These are phyloP conservation scores for Drosophila watanabei DNA, from an alignment of 1,140 invertebrate species.

Conservation along the genomic window DNA sequence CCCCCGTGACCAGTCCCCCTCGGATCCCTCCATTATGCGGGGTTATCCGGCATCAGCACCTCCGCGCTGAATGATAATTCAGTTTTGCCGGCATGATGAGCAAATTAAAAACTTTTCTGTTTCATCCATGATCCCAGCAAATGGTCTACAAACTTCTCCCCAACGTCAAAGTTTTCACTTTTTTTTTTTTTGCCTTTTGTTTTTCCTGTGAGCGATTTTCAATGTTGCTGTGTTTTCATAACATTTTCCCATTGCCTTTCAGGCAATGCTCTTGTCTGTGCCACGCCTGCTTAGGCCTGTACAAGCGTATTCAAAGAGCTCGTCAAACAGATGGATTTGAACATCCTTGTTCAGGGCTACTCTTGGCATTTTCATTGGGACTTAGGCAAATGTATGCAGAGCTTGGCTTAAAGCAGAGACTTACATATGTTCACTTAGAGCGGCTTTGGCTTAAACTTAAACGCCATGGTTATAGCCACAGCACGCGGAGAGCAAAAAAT, in stretches of 20 bases:
- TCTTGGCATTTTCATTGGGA: slow-evolving; percentile 14
- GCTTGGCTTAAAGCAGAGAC: background rate
- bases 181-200: slow-evolving; percentile 10
- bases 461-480: background rate
- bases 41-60: slow-evolving; percentile 41
- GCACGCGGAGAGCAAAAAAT: background rate
- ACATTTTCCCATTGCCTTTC: slow-evolving; percentile 12
- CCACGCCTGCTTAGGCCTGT: slow-evolving; percentile 4
- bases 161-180: slow-evolving; percentile 38
- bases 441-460: slow-evolving; percentile 6
- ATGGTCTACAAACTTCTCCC: slow-evolving; percentile 52
- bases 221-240: slow-evolving; percentile 9
- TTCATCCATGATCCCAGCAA: slow-evolving; percentile 38
- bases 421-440: slow-evolving; percentile 10
- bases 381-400: slow-evolving; percentile 24
- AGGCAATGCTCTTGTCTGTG: slow-evolving; percentile 15
- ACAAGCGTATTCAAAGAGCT: slow-evolving; percentile 10
- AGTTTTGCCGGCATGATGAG: slow-evolving; percentile 57
- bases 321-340: slow-evolving; percentile 23
- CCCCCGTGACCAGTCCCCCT: background rate
- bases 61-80: slow-evolving; percentile 57
- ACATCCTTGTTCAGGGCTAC: slow-evolving; percentile 6
- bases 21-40: slow-evolving; percentile 11
- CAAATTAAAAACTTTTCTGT: slow-evolving; percentile 66
- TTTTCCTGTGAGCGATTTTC: slow-evolving; percentile 19